Conservation (phyloP, 2,888 invertebrate genomes). For the Carabus problematicus region DNA sequence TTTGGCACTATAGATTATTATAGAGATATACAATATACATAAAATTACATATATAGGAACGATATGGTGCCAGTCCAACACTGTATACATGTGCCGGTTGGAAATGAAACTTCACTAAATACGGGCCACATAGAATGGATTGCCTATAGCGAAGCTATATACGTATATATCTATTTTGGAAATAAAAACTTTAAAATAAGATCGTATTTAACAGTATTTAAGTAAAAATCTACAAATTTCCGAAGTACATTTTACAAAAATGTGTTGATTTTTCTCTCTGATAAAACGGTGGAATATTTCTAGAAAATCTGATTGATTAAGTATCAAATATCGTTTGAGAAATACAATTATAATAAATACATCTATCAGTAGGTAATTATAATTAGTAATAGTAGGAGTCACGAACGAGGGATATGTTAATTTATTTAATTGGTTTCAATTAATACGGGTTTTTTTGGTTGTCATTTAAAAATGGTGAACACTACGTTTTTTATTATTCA, state of each 20-base stretch:
- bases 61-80: conserved; percentile 17
- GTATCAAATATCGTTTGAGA: conserved; percentile 33
- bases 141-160: conserved; percentile 3
- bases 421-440: no score
- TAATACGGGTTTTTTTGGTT: no score
- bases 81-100: conserved; percentile 3
- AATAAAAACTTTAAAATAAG: not conserved
- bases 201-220: not conserved
- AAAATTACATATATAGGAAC: conserved; percentile 31
- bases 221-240: not conserved
- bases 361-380: conserved; percentile 9
- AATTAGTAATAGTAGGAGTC: no score
- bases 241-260: no score
- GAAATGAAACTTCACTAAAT: conserved; percentile 3
- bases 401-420: conserved; percentile 29
- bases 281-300: not conserved
- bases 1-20: conserved; percentile 32
- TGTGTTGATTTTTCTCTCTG: not conserved
- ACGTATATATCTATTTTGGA: not conserved
- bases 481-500: conserved; percentile 26
- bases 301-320: conserved; percentile 15
- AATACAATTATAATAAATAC: conserved; percentile 9
- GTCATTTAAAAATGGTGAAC: conserved; percentile 26
- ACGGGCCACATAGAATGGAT: not conserved
- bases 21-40: conserved; percentile 5